Base-by-base conservation (phyloP, 2,888 invertebrate genomes). In the Cetonia aurata region DNA sequence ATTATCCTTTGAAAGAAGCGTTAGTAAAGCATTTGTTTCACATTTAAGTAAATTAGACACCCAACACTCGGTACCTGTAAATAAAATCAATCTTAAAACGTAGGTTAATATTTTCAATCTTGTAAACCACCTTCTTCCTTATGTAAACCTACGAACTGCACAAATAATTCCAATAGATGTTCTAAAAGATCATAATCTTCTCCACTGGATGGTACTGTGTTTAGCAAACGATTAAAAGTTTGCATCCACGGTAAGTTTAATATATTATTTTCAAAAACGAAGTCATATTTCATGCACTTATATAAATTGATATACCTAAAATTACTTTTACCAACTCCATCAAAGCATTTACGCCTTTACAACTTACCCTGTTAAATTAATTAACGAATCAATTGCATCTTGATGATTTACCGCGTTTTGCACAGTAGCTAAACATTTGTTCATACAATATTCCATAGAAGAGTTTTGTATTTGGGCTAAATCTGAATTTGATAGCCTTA, bases 371-470 rank as follows among this genome's bases (percentile, higher is more conserved):
- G 87, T 87, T 42, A 91, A 81, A 69, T 86, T 82, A 75, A 87
- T 84, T 9, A 92, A 79, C 0, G 89, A 86, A 44, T 87, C 87
- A 15, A 83, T 83, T 3, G 91, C 90, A 73, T 86, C 86, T 69
- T 82, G 82, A 77, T 92, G 91, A 0, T 88, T 86, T 0, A 89
- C 89, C 0, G 90, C 90, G 79, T 90, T 91, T 79, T 92, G 90
- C 66, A 92, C 84, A 25, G 86, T 85, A 42, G 87, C 83, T 55
- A 92, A 80, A 68, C 88, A 87, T 59, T 85, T 86, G 2, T 87
- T 83, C 50, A 88, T 86, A 46, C 87, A 86, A 79, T 85, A 86
- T 59, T 86, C 78, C 0, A 89, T 84, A 60, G 87, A 88, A 6
- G 89, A 87, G 0, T 85, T 83, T 75, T 87, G 86, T 41, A 91